Evolutionary conservation across 2,113 vertebrate genomes (phyloP).

Genomic region (Agapornis roseicollis): DNA sequence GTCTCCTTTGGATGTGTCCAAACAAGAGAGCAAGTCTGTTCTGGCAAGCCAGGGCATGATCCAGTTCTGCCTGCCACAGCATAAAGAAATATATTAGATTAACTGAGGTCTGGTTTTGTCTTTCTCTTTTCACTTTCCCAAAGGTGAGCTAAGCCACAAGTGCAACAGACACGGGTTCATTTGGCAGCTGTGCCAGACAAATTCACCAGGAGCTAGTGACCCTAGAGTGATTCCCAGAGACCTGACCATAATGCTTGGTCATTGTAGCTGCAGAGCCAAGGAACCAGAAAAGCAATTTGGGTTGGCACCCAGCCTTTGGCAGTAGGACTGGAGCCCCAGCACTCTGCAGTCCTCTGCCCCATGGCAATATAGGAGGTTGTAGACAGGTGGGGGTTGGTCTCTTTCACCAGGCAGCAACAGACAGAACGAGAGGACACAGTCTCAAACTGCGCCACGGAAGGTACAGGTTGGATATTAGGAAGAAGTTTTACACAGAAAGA

Average conservation of each 20-base stretch:
- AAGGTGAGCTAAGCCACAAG: not conserved
- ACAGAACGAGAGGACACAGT: too few species aligned
- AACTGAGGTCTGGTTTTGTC: not conserved
- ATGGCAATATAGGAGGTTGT: too few species aligned
- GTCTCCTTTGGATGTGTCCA: not conserved
- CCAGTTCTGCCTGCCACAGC: not conserved
- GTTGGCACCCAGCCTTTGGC: not conserved
- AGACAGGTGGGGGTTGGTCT: too few species aligned
- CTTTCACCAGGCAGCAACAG: too few species aligned
- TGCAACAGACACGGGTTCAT: not conserved
- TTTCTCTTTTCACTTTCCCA: not conserved
- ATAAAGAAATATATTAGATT: fast-evolving
- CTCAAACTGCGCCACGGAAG: too few species aligned
- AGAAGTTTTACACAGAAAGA: too few species aligned
- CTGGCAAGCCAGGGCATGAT: not conserved
- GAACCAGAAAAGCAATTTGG: fast-evolving
- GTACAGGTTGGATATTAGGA: too few species aligned
- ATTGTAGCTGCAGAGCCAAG: not conserved
- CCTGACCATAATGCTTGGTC: not conserved
- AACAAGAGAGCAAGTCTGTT: fast-evolving
- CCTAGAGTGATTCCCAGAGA: not conserved
- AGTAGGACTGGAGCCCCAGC: not conserved
- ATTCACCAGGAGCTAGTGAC: not conserved
- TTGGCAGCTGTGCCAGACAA: not conserved
- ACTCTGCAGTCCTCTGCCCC: not conserved